Evolutionary conservation across 2,113 vertebrate species (phyloP).

Genomic region (Blennius ocellaris): DNA sequence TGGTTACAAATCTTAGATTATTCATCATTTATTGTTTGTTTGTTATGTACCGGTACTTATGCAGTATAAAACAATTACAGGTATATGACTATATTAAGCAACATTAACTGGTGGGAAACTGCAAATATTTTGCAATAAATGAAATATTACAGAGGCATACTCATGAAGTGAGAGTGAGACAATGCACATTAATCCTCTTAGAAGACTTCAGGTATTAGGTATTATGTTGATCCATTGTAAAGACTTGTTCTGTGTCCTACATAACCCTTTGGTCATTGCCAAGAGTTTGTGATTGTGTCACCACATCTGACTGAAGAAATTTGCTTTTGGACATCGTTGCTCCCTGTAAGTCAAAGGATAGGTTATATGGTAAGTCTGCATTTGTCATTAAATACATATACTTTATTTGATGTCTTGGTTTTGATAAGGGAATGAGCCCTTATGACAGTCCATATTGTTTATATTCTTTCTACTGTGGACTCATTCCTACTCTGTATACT

Average conservation of each 20-base stretch:
- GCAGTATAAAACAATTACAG: no score
- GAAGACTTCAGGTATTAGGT: slow-evolving; percentile 88
- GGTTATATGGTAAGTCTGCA: slow-evolving; percentile 52
- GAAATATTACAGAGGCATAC: slow-evolving; percentile 31
- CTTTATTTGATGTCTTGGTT: slow-evolving; percentile 2
- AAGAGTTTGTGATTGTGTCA: slow-evolving; percentile 36
- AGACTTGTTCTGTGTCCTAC: slow-evolving; percentile 87
- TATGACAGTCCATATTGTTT: background rate
- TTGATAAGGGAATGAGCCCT: background rate
- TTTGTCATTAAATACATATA: background rate
- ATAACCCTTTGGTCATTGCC: slow-evolving; percentile 77
- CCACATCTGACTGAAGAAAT: slow-evolving; percentile 52
- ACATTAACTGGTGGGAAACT: no score
- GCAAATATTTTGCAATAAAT: slow-evolving; percentile 18
- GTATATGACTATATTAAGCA: no score
- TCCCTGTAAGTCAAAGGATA: background rate
- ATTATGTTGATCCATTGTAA: slow-evolving; percentile 90
- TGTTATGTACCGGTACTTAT: no score
- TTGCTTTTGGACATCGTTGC: slow-evolving; percentile 25
- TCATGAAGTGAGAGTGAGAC: slow-evolving; percentile 77
- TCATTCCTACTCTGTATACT: background rate
- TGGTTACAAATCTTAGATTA: no score
- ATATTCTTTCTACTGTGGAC: background rate
- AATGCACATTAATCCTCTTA: slow-evolving; percentile 91
- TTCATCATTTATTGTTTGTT: no score